Conservation (phyloP, 2,888 invertebrate genomes). For the Micoletzkya japonica region DNA sequence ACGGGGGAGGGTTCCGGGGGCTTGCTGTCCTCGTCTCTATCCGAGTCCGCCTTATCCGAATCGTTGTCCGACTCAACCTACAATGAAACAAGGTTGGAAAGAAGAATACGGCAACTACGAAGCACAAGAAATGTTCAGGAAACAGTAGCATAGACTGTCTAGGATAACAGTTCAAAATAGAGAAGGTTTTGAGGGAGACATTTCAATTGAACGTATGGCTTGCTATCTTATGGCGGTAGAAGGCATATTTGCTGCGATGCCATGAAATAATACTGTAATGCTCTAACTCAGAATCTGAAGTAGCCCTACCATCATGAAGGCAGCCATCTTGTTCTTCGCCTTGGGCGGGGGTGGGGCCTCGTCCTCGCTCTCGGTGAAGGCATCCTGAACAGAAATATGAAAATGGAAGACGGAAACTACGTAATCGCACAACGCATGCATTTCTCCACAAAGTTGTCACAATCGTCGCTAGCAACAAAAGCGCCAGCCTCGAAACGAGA, state of each 20-base stretch:
- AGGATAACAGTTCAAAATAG: not conserved
- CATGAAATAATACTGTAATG: not conserved
- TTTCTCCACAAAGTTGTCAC: too few relatives aligned
- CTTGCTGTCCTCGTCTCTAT: conserved; percentile 28
- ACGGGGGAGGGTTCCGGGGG: conserved; percentile 18
- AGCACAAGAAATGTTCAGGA: not conserved
- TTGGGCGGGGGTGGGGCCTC: conserved; percentile 33
- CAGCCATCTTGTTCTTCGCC: conserved; percentile 29
- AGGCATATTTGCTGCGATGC: not conserved
- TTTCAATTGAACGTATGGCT: not conserved
- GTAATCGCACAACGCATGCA: too few relatives aligned
- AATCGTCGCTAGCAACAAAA: too few relatives aligned
- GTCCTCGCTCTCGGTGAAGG: conserved; percentile 35
- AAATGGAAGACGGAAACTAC: not conserved
- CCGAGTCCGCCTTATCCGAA: conserved; percentile 33
- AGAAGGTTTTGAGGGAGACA: not conserved
- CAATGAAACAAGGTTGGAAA: not conserved
- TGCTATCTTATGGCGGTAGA: not conserved
- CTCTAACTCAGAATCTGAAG: too few relatives aligned
- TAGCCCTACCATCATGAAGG: conserved; percentile 14
- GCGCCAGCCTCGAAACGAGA: too few relatives aligned
- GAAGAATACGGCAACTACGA: not conserved
- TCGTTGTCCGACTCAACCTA: conserved; percentile 28
- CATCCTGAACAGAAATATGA: conserved; percentile 4
- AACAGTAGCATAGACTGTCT: not conserved